These are phyloP conservation scores for Unio pictorum DNA, from an alignment of 2,888 invertebrate genomes.

Conservation along the genomic window DNA sequence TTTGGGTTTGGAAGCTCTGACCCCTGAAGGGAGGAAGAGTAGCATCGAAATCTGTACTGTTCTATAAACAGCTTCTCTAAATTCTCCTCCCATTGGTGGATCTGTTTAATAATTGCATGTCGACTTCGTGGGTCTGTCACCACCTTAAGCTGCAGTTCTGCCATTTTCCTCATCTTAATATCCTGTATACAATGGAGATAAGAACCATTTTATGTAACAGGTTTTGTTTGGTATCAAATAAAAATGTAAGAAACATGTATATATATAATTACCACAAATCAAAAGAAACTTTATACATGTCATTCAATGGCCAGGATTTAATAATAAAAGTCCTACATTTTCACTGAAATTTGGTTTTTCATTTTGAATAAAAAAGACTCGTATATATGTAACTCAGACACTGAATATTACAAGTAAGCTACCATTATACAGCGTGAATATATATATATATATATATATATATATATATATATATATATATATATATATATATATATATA, in stretches of 20 bases:
- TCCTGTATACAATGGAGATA: constrained; percentile 78
- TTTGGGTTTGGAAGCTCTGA: constrained; percentile 95
- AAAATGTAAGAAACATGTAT: neutral
- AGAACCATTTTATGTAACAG: neutral
- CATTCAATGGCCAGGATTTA: neutral
- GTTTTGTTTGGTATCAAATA: neutral
- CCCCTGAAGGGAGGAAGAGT: constrained; percentile 93
- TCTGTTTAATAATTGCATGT: constrained; percentile 93
- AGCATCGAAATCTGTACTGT: constrained; percentile 95
- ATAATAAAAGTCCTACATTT: too few relatives aligned
- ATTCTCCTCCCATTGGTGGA: constrained; percentile 97
- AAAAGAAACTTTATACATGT: neutral
- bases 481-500: too few relatives aligned
- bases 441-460: too few relatives aligned
- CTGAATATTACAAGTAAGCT: too few relatives aligned
- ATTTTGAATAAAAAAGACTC: too few relatives aligned
- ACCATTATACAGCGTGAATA: too few relatives aligned
- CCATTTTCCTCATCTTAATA: constrained; percentile 97
- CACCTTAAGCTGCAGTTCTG: constrained; percentile 97
- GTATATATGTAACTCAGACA: too few relatives aligned
- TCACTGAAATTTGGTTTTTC: too few relatives aligned
- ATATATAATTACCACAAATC: neutral
- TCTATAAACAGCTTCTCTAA: constrained; percentile 96
- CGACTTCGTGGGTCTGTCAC: constrained; percentile 93
- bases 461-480: too few relatives aligned